These are phyloP conservation scores for Rhinichthys klamathensis DNA, from an alignment of 2,113 vertebrate genomes.

Conservation along the genomic window DNA sequence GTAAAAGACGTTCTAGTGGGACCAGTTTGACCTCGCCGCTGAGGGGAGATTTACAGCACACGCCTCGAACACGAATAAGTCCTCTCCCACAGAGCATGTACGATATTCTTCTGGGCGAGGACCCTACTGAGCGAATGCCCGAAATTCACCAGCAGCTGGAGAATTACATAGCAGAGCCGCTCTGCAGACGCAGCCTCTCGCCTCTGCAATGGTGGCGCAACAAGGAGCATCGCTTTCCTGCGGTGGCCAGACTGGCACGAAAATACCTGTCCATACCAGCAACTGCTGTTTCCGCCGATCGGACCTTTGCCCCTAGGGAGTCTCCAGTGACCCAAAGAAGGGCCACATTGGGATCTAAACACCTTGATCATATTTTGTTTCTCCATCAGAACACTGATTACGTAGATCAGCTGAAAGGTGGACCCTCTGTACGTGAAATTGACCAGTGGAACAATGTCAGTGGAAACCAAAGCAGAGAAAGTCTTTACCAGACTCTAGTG, in stretches of 20 bases:
- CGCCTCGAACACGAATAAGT: conserved; percentile 9
- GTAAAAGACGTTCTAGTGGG: conserved; percentile 9
- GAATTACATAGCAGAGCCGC: conserved; percentile 72
- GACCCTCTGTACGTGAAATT: conserved; percentile 34
- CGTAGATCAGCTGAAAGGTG: conserved; percentile 61
- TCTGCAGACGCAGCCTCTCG: conserved; percentile 71
- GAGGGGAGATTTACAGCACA: conserved; percentile 12
- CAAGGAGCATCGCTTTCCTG: conserved; percentile 72
- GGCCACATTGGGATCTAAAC: conserved; percentile 61
- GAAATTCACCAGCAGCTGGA: conserved; percentile 75
- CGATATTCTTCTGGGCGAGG: conserved; percentile 73
- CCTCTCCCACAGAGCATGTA: conserved; percentile 64
- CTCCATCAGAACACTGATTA: conserved; percentile 72
- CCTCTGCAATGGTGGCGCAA: conserved; percentile 73
- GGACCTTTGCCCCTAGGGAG: conserved; percentile 59
- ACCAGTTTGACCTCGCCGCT: conserved; percentile 24
- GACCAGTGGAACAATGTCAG: conserved; percentile 41
- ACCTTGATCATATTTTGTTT: conserved; percentile 71
- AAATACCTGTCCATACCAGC: conserved; percentile 71
- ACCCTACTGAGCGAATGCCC: conserved; percentile 69
- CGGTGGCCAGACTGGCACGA: conserved; percentile 66
- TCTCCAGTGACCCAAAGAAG: conserved; percentile 60
- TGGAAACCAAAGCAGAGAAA: conserved; percentile 60
- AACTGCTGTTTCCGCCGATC: conserved; percentile 59
- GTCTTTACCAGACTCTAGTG: conserved; percentile 62